Evolutionary conservation across 2,888 invertebrate genomes (phyloP).

Genomic region (Proisotoma minuta): DNA sequence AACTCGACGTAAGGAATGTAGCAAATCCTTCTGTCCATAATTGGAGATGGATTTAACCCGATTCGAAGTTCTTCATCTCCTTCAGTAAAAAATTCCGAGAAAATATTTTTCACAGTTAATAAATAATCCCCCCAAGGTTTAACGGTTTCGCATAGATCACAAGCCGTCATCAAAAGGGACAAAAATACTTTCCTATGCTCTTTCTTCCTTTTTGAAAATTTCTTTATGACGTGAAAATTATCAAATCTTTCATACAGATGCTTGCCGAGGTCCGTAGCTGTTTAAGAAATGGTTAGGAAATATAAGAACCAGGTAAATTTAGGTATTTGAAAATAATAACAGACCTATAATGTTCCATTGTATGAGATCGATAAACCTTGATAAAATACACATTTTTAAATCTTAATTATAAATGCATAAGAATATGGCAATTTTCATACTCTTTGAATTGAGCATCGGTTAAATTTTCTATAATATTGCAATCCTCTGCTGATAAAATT

Average conservation of each 20-base stretch:
- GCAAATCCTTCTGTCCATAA: conserved; percentile 22
- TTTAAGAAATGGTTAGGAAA: background rate
- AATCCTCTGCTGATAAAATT: conserved; percentile 22
- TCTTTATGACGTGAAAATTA: conserved; percentile 11
- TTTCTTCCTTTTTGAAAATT: conserved; percentile 11
- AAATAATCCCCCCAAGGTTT: conserved; percentile 26
- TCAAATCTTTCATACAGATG: conserved; percentile 20
- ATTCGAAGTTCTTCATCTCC: conserved; percentile 24
- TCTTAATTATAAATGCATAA: too few relatives aligned
- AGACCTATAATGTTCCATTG: conserved; percentile 29
- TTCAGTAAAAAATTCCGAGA: conserved; percentile 24
- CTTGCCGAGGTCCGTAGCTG: conserved; percentile 24
- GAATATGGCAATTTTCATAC: too few relatives aligned
- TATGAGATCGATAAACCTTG: conserved; percentile 23
- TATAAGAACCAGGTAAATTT: background rate
- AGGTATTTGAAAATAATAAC: background rate
- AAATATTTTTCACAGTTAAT: conserved; percentile 22
- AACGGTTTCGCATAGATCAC: conserved; percentile 22
- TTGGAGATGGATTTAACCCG: conserved; percentile 23
- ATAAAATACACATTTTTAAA: too few relatives aligned
- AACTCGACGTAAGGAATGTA: conserved; percentile 28
- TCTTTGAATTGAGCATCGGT: conserved; percentile 23
- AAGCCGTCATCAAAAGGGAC: conserved; percentile 21
- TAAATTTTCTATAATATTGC: conserved; percentile 19
- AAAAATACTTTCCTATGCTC: conserved; percentile 15